Percentiles rank a stretch among this genome's conserved stretches.
Conservation (phyloP, 2,888 invertebrate genomes). For the Scaptodrosophila latifasciaeformis region DNA sequence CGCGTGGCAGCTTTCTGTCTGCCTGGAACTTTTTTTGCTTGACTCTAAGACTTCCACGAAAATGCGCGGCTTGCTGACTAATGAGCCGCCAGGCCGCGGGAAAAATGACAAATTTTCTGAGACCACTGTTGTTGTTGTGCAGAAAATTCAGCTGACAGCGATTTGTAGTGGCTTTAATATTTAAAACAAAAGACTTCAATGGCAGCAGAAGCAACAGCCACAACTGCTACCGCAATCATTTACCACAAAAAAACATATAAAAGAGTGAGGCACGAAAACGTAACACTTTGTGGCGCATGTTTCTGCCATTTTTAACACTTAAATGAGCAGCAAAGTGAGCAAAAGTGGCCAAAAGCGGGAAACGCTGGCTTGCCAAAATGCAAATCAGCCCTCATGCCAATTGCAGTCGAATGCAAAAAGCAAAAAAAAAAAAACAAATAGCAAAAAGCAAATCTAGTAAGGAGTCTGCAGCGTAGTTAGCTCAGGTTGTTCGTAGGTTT, state of each 20-base stretch:
- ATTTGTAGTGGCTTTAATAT: constrained; percentile 65
- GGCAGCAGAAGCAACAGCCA: constrained; percentile 33
- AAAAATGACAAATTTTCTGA: constrained; percentile 59
- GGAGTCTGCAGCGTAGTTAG: background rate
- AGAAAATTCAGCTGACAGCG: constrained; percentile 29
- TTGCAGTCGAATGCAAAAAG: constrained; percentile 34
- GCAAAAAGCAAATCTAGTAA: background rate
- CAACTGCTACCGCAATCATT: constrained; percentile 41
- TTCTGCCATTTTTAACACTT: constrained; percentile 68
- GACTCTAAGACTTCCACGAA: constrained; percentile 51
- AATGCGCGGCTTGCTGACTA: constrained; percentile 61
- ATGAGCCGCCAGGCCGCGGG: constrained; percentile 68
- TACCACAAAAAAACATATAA: constrained; percentile 45
- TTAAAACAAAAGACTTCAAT: constrained; percentile 63
- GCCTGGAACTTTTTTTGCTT: constrained; percentile 7
- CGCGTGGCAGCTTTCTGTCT: constrained; percentile 66
- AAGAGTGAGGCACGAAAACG: constrained; percentile 54
- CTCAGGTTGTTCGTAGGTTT: too few relatives aligned
- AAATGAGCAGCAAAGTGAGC: constrained; percentile 46
- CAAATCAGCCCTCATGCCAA: constrained; percentile 59
- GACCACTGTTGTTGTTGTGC: background rate
- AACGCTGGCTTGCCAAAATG: constrained; percentile 41
- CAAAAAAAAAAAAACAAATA: constrained; percentile 12
- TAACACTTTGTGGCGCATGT: constrained; percentile 60
- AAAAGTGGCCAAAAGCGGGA: constrained; percentile 7